phyloP scores from a whole-genome alignment of 2,113 vertebrate species.

The Toxotes jaculatrix region DNA sequence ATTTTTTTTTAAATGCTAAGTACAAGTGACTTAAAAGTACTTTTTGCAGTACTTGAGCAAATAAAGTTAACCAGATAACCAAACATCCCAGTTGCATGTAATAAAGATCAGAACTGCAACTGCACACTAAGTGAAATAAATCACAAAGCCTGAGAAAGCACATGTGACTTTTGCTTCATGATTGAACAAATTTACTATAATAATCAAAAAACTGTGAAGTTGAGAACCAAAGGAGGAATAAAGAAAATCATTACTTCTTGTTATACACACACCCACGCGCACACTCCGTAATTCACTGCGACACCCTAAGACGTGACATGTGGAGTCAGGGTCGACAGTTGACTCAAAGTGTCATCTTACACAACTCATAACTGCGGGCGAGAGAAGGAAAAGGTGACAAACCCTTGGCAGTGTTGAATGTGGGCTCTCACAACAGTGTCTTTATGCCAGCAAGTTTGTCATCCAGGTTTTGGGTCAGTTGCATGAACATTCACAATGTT shows the following conservation, averaged over 20 bases:
- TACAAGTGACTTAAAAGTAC: too few species aligned
- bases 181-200: not conserved
- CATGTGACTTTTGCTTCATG: too few species aligned
- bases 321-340: conserved; percentile 48
- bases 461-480: not conserved
- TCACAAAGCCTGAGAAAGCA: not conserved
- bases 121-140: not conserved
- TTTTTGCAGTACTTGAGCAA: not conserved
- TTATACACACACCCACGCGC: not conserved
- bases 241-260: not conserved
- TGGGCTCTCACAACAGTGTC: conserved; percentile 63
- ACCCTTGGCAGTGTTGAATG: conserved; percentile 37
- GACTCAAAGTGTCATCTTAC: conserved; percentile 54
- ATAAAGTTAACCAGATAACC: too few species aligned
- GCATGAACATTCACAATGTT: not conserved
- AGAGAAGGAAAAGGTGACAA: conserved; percentile 11
- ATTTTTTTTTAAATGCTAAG: too few species aligned
- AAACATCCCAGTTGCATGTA: not conserved
- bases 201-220: not conserved
- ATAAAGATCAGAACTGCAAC: too few species aligned
- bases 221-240: not conserved
- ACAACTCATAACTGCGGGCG: conserved; percentile 35
- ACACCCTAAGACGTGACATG: conserved; percentile 7
- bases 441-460: not conserved
- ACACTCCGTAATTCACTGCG: not conserved